A percentile compares a stretch with the other conserved stretches of the same genome.
Evolutionary conservation across 2,888 invertebrate species (phyloP).

Genomic region (Cotesia congregata): DNA sequence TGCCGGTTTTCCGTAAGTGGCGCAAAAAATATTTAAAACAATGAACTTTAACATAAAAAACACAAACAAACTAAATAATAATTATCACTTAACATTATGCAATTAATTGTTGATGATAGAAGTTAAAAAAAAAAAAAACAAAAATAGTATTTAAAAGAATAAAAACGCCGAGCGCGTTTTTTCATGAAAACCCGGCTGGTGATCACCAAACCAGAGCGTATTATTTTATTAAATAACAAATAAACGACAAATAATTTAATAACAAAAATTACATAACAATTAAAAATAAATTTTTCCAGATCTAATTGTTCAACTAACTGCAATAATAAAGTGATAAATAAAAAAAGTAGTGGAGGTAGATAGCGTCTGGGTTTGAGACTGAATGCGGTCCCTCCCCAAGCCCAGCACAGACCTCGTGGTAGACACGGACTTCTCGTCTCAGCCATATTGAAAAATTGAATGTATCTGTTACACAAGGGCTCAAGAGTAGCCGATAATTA

Average conservation of each 20-base stretch:
- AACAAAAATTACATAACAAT: background rate
- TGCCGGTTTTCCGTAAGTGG: too few species aligned
- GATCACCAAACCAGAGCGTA: slow-evolving; percentile 40
- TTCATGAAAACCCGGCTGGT: slow-evolving; percentile 53
- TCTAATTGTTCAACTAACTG: background rate
- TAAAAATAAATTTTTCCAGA: slow-evolving; percentile 44
- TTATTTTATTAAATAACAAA: background rate
- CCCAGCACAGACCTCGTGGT: slow-evolving; percentile 38
- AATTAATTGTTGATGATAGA: background rate
- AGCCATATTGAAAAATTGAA: slow-evolving; percentile 70
- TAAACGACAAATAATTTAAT: background rate
- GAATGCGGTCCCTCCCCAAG: slow-evolving; percentile 50
- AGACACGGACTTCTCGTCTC: slow-evolving; percentile 51
- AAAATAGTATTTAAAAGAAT: background rate
- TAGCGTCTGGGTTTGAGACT: slow-evolving; percentile 61
- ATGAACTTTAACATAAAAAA: too few species aligned
- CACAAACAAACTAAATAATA: too few species aligned
- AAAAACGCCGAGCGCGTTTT: background rate
- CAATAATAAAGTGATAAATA: slow-evolving; percentile 41
- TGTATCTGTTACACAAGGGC: slow-evolving; percentile 70
- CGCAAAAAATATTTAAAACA: too few species aligned
- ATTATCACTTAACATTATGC: too few species aligned
- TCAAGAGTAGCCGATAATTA: slow-evolving; percentile 70
- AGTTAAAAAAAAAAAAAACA: background rate
- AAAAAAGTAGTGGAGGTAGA: slow-evolving; percentile 52